These are phyloP conservation scores for Botrylloides violaceus DNA, from an alignment of 23 tunicate species.

Conservation along the genomic window DNA sequence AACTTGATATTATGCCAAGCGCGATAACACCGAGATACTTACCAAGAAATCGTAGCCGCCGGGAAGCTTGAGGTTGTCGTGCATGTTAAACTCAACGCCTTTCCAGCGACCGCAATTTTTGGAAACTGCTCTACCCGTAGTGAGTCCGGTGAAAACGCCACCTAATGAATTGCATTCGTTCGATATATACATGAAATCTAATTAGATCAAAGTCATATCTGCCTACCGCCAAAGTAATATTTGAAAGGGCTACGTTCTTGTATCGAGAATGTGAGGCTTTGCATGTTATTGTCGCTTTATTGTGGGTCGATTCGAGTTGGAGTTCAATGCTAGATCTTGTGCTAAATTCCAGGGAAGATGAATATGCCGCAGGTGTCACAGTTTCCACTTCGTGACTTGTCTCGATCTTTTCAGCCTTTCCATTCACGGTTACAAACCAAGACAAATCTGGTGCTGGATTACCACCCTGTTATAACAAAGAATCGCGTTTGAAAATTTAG, in stretches of 20 bases:
- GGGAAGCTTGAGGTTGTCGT: conserved; percentile 54
- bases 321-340: conserved; percentile 12
- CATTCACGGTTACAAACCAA: conserved; percentile 32
- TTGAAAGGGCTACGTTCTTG: neutral
- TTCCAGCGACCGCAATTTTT: conserved; percentile 19
- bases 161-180: too few relatives aligned
- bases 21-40: neutral
- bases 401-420: too few relatives aligned
- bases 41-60: conserved; percentile 48
- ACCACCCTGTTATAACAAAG: conserved; percentile 37
- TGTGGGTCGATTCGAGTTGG: neutral
- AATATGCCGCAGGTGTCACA: too few relatives aligned
- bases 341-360: neutral
- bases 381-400: too few relatives aligned
- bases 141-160: conserved; percentile 29
- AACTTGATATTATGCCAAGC: neutral
- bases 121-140: conserved; percentile 29
- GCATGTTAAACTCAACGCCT: conserved; percentile 46
- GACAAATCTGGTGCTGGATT: conserved; percentile 39
- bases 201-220: too few relatives aligned
- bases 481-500: too few relatives aligned
- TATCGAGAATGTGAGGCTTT: conserved; percentile 12
- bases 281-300: conserved; percentile 1
- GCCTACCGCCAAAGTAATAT: neutral
- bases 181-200: too few relatives aligned